These are phyloP conservation scores for Paradisaea rubra DNA, from an alignment of 2,113 vertebrate species.

Conservation along the genomic window DNA sequence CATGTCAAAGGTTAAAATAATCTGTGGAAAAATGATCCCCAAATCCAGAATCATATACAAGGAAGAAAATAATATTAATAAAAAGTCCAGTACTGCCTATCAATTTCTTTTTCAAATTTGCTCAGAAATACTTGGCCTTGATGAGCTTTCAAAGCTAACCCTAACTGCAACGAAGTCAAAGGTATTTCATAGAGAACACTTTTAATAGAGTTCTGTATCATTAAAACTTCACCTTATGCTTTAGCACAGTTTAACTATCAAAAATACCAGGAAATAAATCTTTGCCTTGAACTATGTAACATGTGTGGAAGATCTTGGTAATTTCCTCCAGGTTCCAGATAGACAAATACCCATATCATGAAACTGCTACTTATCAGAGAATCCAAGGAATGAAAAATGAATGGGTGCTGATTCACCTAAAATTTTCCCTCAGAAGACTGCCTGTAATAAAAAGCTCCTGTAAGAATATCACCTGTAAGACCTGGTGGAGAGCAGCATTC, in stretches of 20 bases:
- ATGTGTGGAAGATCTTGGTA: not conserved
- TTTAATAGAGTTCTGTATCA: not conserved
- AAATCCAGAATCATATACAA: not conserved
- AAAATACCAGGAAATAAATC: not conserved
- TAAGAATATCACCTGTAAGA: not conserved
- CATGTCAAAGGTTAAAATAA: not conserved
- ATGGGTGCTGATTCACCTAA: not conserved
- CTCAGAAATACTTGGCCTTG: not conserved
- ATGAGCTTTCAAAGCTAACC: not conserved
- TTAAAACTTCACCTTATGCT: not conserved
- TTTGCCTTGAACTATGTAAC: not conserved
- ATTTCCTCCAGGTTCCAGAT: not conserved
- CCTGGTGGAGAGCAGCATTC: not conserved
- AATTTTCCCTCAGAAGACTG: not conserved
- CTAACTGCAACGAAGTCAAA: not conserved
- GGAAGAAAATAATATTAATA: not conserved
- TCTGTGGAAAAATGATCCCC: not conserved
- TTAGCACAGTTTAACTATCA: not conserved
- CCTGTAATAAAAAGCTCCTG: not conserved
- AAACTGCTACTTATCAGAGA: not conserved
- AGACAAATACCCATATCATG: not conserved
- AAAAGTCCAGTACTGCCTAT: not conserved
- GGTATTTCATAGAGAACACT: not conserved
- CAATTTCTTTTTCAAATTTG: not conserved
- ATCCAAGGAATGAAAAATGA: not conserved